phyloP scores from a whole-genome alignment of 1,140 invertebrate species.

The Palaemon carinicauda region DNA sequence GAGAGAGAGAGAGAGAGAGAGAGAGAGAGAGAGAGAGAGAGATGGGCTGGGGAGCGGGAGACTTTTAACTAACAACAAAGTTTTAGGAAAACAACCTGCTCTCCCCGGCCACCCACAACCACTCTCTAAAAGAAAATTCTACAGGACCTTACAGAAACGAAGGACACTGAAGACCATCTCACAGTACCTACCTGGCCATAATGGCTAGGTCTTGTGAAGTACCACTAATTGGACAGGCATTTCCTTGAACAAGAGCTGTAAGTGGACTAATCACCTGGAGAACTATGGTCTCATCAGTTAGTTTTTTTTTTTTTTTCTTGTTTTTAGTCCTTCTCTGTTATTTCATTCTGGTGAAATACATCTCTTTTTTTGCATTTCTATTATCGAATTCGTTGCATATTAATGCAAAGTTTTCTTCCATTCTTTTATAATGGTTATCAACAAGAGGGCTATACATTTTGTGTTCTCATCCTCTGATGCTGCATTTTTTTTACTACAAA shows the following conservation, averaged over 20 bases:
- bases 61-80: too few relatives aligned
- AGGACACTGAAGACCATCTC: background rate
- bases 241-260: constrained; percentile 45
- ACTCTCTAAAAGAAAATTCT: background rate
- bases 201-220: constrained; percentile 49
- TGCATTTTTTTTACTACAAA: too few relatives aligned
- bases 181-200: constrained; percentile 2
- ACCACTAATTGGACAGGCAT: constrained; percentile 48
- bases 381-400: too few relatives aligned
- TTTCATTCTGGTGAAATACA: background rate
- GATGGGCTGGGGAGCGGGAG: too few relatives aligned
- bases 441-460: too few relatives aligned
- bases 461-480: too few relatives aligned
- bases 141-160: background rate
- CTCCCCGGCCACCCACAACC: background rate
- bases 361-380: too few relatives aligned
- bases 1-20: too few relatives aligned
- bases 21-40: too few relatives aligned
- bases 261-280: constrained; percentile 16
- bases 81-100: background rate
- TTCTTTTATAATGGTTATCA: too few relatives aligned
- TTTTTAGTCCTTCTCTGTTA: background rate
- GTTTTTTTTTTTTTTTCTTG: too few relatives aligned
- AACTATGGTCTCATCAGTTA: background rate
- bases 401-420: too few relatives aligned